These are phyloP conservation scores for Telmatochromis brachygnathus DNA, from an alignment of 2,113 vertebrate species.

Conservation along the genomic window DNA sequence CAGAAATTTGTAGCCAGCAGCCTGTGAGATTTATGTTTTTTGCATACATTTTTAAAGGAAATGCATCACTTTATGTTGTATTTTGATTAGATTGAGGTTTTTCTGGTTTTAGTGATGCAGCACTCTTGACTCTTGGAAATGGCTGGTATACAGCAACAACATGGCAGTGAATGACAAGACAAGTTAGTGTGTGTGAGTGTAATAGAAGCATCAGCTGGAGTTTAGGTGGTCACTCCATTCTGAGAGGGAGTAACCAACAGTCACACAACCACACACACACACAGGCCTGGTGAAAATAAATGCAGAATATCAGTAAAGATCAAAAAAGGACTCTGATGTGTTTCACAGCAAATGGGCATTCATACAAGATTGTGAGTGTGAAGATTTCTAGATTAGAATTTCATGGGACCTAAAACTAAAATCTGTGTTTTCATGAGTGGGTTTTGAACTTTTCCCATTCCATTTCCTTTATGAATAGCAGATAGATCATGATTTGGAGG, in stretches of 20 bases:
- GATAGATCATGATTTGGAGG: rapidly evolving
- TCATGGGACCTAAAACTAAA: background rate
- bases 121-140: background rate
- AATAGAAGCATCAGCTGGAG: background rate
- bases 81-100: background rate
- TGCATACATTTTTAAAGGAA: rapidly evolving
- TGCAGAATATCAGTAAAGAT: background rate
- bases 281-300: background rate
- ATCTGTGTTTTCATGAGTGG: background rate
- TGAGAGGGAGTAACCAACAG: background rate
- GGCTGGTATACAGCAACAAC: rapidly evolving
- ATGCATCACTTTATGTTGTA: background rate
- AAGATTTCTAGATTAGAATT: background rate
- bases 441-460: rapidly evolving
- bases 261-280: background rate
- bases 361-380: rapidly evolving
- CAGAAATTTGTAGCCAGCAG: background rate
- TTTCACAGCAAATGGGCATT: background rate
- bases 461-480: background rate
- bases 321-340: rapidly evolving
- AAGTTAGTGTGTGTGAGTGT: background rate
- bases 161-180: background rate
- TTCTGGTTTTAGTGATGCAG: background rate
- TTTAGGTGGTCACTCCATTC: background rate
- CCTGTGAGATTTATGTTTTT: background rate